Evolutionary conservation across 2,888 invertebrate species (phyloP).

Genomic region (Drosophila picticornis): DNA sequence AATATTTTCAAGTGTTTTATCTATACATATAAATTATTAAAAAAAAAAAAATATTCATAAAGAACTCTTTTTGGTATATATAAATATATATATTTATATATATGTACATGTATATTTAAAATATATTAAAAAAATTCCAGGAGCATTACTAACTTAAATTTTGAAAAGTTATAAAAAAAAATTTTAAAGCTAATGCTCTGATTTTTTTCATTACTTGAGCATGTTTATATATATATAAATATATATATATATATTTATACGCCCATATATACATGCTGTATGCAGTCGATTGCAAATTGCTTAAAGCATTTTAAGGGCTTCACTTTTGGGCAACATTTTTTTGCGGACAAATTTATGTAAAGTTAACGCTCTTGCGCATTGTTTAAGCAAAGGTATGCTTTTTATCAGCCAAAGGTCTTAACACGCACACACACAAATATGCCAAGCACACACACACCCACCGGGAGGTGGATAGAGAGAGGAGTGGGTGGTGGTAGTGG

Average conservation of each 20-base stretch:
- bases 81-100: too few species aligned
- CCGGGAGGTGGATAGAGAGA: neutral
- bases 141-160: neutral
- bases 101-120: too few species aligned
- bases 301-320: slow-evolving; percentile 60
- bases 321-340: slow-evolving; percentile 42
- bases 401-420: slow-evolving; percentile 80
- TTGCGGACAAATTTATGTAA: slow-evolving; percentile 43
- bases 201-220: too few species aligned
- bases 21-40: neutral
- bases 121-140: too few species aligned
- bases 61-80: neutral
- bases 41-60: neutral
- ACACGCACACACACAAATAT: slow-evolving; percentile 78
- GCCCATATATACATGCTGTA: neutral
- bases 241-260: neutral
- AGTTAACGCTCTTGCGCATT: slow-evolving; percentile 59
- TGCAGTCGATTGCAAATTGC: slow-evolving; percentile 29
- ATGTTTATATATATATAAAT: neutral
- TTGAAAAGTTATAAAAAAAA: too few species aligned
- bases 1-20: neutral
- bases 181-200: too few species aligned
- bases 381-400: slow-evolving; percentile 73
- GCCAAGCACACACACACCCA: slow-evolving; percentile 54
- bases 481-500: neutral